Percentiles rank a stretch among this genome's conserved stretches.
phyloP scores from a whole-genome alignment of 1,140 invertebrate genomes.

The Bombus waltoni region DNA sequence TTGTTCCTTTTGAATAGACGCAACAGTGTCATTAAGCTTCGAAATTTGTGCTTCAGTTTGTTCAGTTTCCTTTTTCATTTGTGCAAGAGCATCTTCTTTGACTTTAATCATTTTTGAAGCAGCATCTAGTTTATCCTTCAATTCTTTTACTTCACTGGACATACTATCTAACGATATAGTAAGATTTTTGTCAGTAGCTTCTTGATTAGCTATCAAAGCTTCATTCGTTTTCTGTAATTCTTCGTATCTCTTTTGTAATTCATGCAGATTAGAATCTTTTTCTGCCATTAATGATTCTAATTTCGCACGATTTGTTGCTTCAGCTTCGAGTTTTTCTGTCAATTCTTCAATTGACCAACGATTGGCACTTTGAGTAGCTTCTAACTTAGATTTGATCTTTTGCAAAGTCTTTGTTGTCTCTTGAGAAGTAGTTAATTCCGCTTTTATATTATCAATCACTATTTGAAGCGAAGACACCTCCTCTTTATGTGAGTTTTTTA shows the following conservation, averaged over 20 bases:
- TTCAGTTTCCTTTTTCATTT: constrained; percentile 49
- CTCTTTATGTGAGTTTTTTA: constrained; percentile 77
- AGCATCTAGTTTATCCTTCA: constrained; percentile 61
- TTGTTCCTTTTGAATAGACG: constrained; percentile 51
- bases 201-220: constrained; percentile 40
- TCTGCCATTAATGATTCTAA: constrained; percentile 64
- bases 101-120: constrained; percentile 38
- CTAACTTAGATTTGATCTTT: constrained; percentile 82
- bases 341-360: constrained; percentile 68
- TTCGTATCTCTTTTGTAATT: constrained; percentile 63
- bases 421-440: constrained; percentile 79
- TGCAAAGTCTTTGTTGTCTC: constrained; percentile 81
- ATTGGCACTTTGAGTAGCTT: constrained; percentile 73
- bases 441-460: constrained; percentile 77
- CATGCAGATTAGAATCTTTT: constrained; percentile 59
- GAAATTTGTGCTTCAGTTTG: constrained; percentile 62
- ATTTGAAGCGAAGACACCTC: constrained; percentile 69
- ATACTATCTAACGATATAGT: constrained; percentile 47
- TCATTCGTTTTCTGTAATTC: constrained; percentile 74
- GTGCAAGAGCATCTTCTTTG: constrained; percentile 55
- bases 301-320: constrained; percentile 46
- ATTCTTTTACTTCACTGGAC: constrained; percentile 56
- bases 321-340: constrained; percentile 60
- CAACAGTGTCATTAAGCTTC: constrained; percentile 35
- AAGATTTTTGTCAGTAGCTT: constrained; percentile 60